Evolutionary conservation across 2,797 vertebrate species (phyloP), one percentile per base, ranked within the genome.

Genomic region (Peromyscus nudipes): DNA sequence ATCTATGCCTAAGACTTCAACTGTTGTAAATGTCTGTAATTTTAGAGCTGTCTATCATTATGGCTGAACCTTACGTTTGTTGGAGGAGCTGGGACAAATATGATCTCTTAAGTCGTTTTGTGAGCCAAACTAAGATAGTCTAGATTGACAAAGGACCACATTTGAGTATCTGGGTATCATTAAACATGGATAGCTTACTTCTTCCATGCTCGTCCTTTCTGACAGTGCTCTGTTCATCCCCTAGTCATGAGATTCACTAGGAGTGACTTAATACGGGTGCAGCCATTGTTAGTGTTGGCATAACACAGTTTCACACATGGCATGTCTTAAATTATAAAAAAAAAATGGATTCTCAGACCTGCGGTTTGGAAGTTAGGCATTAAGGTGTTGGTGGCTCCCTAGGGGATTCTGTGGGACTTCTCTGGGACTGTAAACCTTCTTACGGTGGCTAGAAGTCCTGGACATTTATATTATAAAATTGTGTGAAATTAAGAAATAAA

Each of bases 401-500:
- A 5, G 76, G n/a, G 37, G 19, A 23, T 23, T 27, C 4, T 71
- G 46, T 31, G 46, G 34, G n/a, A 49, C 57, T 19, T 81, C 31
- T 12, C 73, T 64, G n/a, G 7, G 57, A 13, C 21, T 60, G 34
- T 27, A 67, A 67, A 29, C 7, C 29, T 92, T 82, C 49, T 82
- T 34, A 14, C 9, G 14, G n/a, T 34, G 19, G 17, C 73, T 19
- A 7, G 37, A 75, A 69, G 55, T 37, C 40, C 31, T 86, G 34
- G 81, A 75, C 10, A 57, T 71, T 88, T 69, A 64, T 9, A 80
- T 69, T 55, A 71, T 1, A 94, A 34, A 92, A 83, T 95, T 95
- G 52, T 86, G 27, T 65, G 65, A 94, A 85, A 93, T 82, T 91
- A 79, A 95, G 37, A 89, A 94, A 94, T 88, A 73, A 80, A 60